phyloP scores from a whole-genome alignment of 2,888 invertebrate species.

The Lomographa bimaculata region DNA sequence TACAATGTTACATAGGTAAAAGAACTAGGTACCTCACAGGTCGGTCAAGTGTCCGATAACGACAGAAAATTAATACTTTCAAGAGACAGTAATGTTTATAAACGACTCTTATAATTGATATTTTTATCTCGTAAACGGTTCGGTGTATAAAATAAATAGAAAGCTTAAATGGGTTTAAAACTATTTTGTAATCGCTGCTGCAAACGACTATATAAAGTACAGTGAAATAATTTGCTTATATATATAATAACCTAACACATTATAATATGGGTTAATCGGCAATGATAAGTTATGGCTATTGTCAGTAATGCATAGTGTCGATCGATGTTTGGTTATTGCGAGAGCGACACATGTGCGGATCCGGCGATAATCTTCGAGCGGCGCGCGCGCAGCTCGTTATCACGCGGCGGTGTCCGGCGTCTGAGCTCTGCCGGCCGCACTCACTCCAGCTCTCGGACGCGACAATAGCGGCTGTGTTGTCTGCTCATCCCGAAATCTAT shows the following conservation, averaged over 20 bases:
- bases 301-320: conserved; percentile 25
- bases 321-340: conserved; percentile 22
- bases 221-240: no score
- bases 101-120: conserved; percentile 69
- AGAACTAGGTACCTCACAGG: conserved; percentile 58
- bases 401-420: conserved; percentile 68
- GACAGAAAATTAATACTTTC: conserved; percentile 62
- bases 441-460: conserved; percentile 64
- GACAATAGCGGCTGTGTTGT: conserved; percentile 54
- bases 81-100: conserved; percentile 58
- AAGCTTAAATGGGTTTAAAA: conserved; percentile 11
- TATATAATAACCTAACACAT: no score
- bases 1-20: conserved; percentile 60
- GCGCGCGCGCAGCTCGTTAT: conserved; percentile 52
- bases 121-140: conserved; percentile 57
- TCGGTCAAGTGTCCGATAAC: conserved; percentile 68
- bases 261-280: conserved; percentile 9
- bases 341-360: conserved; percentile 44
- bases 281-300: conserved; percentile 29
- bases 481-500: conserved; percentile 43
- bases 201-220: no score
- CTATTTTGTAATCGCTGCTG: no score
- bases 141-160: conserved; percentile 40
- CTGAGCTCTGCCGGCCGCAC: conserved; percentile 46
- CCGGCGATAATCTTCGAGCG: conserved; percentile 67